Evolutionary conservation across 2,797 vertebrate species (phyloP).

Genomic region (Heterohyrax brucei): DNA sequence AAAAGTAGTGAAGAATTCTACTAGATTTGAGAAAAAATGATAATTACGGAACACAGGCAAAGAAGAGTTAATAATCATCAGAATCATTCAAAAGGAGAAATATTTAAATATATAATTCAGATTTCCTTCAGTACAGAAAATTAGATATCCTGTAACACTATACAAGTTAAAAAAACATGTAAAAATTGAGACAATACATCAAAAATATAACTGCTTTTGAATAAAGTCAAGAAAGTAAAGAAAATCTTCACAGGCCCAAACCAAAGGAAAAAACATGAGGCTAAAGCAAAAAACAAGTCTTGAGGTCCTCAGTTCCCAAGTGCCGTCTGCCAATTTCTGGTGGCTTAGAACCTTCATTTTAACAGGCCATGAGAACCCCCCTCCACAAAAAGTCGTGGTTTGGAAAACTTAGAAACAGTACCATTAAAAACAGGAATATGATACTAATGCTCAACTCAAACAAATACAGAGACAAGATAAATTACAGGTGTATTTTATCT

Average conservation of each 20-base stretch:
- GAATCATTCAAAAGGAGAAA: conserved; percentile 36
- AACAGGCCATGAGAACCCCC: background rate
- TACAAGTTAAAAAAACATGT: conserved; percentile 37
- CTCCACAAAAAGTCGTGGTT: background rate
- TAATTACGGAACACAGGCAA: background rate
- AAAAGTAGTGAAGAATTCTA: conserved; percentile 29
- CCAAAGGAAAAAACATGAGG: background rate
- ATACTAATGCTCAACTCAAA: background rate
- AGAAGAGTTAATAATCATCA: conserved; percentile 27
- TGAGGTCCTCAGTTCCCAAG: background rate
- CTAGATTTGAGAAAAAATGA: background rate
- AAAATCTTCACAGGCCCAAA: conserved; percentile 10
- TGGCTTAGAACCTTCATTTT: background rate
- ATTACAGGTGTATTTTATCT: background rate
- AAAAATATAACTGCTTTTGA: conserved; percentile 27
- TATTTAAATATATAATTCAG: conserved; percentile 45
- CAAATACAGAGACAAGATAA: background rate
- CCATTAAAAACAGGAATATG: background rate
- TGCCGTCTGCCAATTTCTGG: background rate
- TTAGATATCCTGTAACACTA: background rate
- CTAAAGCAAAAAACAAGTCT: background rate
- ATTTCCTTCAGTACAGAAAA: conserved; percentile 17
- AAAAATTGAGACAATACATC: conserved; percentile 26
- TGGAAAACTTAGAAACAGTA: background rate
- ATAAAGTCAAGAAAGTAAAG: conserved; percentile 15